Evolutionary conservation across 30 jellyfish, hydroid and myxozoan genomes (phyloP).

Genomic region (Pseudorhiza aurosa): DNA sequence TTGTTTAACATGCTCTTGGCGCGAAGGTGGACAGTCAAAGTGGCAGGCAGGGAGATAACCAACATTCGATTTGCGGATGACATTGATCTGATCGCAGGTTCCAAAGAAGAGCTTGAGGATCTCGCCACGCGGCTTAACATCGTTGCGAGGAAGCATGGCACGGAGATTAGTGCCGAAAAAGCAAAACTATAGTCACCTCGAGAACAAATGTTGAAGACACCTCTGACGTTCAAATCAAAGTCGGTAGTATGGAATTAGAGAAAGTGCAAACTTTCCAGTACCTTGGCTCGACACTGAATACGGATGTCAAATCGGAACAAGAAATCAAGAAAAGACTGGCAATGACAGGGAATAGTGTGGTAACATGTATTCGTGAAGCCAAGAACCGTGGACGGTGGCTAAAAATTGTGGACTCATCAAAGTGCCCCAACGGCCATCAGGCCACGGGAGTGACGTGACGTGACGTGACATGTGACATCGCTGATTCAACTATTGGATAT

Average conservation of each 20-base stretch:
- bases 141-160: conserved; percentile 33
- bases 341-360: too few relatives aligned
- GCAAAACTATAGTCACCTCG: conserved; percentile 10
- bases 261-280: conserved; percentile 2
- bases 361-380: too few relatives aligned
- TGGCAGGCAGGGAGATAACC: conserved; percentile 34
- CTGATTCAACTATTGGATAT: too few relatives aligned
- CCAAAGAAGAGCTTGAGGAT: too few relatives aligned
- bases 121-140: conserved; percentile 39
- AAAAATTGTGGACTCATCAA: too few relatives aligned
- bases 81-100: conserved; percentile 40
- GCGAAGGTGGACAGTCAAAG: conserved; percentile 38
- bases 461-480: too few relatives aligned
- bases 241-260: conserved; percentile 15
- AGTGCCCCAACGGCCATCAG: too few relatives aligned
- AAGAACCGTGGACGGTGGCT: too few relatives aligned
- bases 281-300: too few relatives aligned
- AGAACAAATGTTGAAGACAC: conserved; percentile 8
- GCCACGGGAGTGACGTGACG: too few relatives aligned
- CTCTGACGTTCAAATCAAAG: background rate
- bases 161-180: conserved; percentile 53
- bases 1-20: conserved; percentile 50
- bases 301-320: background rate
- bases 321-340: conserved; percentile 20
- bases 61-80: conserved; percentile 54